Base-by-base conservation (phyloP, 2,113 vertebrate species). In the Clarias gariepinus region DNA sequence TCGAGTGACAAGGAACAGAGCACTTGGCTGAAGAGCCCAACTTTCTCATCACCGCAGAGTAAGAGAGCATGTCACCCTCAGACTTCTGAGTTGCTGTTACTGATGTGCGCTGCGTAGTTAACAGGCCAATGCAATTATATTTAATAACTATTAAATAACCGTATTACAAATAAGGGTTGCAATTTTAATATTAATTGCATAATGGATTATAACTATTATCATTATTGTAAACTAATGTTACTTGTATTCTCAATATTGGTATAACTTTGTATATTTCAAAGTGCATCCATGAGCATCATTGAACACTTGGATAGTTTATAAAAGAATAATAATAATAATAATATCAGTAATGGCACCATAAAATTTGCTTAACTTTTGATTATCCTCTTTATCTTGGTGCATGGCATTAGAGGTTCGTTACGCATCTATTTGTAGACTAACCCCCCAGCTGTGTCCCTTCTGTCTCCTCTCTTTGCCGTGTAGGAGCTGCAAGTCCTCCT, bases 1-100 rank as follows among this genome's bases (percentile, higher is more conserved):
- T 87, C 90, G 71, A 92, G 91, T 66, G 94, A 95, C 66, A 96
- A 94, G 84, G 94, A 95, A 18, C 92, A 94, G 88, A 94, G 91
- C 91, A 91, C 91, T 92, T 95, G 92, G 89, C 94, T 94, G 78
- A 94, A 93, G 90, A 89, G 92, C 83, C 91, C 93, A 78, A 91
- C 93, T 55, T 94, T 94, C 63, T 92, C 95, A 25, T 91, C 94
- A 71, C 91, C 95, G 47, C 92, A 90, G 57, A 93, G 93, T 96
- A 95, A 96, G 95, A 94, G 30, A 6, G 0, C 57, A 23, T 52
- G 10, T 5, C 66, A 82, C 1, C 68, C 55, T 15, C 25, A 11
- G 23, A 61, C n/a, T 19, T 33, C 66, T 57, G 47, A 47, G 47
- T 47, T 64, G n/a, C 1, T 60, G n/a, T 1, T 33, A 8, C 1